phyloP scores from a whole-genome alignment of 2,113 vertebrate species.

The Cichladusa arquata region DNA sequence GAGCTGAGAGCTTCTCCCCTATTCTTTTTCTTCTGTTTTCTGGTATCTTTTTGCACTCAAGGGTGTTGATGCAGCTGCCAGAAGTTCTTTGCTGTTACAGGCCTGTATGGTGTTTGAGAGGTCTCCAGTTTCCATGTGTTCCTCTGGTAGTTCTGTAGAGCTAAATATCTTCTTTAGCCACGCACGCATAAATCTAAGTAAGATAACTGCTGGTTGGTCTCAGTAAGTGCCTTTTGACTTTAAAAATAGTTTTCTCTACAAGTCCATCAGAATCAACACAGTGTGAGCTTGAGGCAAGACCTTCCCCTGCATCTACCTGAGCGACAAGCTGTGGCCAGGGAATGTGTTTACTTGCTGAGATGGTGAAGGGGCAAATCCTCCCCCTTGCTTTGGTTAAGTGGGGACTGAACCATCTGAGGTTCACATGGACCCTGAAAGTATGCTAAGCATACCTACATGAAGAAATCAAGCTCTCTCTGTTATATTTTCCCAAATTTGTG shows the following conservation, averaged over 20 bases:
- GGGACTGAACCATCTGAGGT: neutral
- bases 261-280: neutral
- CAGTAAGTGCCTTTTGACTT: neutral
- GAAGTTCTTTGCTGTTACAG: neutral
- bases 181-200: neutral
- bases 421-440: neutral
- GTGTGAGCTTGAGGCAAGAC: neutral
- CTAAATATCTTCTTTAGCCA: neutral
- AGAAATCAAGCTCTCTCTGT: neutral
- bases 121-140: neutral
- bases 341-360: neutral
- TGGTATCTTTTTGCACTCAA: neutral
- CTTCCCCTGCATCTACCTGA: neutral
- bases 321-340: neutral
- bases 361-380: neutral
- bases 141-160: neutral
- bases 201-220: neutral
- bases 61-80: neutral
- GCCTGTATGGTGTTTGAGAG: neutral
- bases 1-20: neutral
- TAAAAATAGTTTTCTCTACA: neutral
- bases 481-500: neutral
- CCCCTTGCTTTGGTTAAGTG: neutral
- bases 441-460: neutral
- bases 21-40: neutral